phyloP scores from a whole-genome alignment of 2,797 vertebrate genomes.

The Clarias fuscus region DNA sequence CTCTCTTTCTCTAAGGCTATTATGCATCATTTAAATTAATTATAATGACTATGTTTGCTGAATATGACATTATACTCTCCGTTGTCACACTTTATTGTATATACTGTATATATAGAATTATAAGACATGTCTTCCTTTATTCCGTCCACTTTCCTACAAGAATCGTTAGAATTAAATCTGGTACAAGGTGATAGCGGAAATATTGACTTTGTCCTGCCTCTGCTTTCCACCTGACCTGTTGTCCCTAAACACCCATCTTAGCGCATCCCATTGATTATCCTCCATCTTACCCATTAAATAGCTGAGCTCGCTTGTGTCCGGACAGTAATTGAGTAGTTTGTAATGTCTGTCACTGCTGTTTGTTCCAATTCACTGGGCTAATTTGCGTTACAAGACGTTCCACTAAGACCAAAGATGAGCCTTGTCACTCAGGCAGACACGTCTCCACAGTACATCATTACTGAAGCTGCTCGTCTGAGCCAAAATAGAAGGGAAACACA shows the following conservation, averaged over 20 bases:
- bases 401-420: conserved; percentile 50
- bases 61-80: background rate
- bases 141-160: background rate
- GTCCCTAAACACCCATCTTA: conserved; percentile 21
- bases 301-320: conserved; percentile 33
- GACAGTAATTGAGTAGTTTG: conserved; percentile 63
- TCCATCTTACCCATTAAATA: conserved; percentile 30
- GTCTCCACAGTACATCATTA: conserved; percentile 52
- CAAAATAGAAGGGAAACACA: conserved; percentile 35
- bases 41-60: background rate
- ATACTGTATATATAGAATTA: background rate
- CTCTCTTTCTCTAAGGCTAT: background rate
- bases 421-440: conserved; percentile 41
- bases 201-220: conserved; percentile 12
- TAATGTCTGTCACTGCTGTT: conserved; percentile 58
- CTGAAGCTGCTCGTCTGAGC: conserved; percentile 45
- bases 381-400: conserved; percentile 46
- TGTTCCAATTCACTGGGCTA: conserved; percentile 50
- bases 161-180: conserved; percentile 17
- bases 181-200: background rate
- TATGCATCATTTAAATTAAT: background rate
- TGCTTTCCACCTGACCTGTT: conserved; percentile 1
- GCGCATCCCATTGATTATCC: conserved; percentile 41
- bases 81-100: background rate
- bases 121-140: background rate